Evolutionary conservation across 37 sponge, comb jelly and placozoan species (phyloP), one percentile per base, ranked within the genome.

Genomic region (Ianthella basta): DNA sequence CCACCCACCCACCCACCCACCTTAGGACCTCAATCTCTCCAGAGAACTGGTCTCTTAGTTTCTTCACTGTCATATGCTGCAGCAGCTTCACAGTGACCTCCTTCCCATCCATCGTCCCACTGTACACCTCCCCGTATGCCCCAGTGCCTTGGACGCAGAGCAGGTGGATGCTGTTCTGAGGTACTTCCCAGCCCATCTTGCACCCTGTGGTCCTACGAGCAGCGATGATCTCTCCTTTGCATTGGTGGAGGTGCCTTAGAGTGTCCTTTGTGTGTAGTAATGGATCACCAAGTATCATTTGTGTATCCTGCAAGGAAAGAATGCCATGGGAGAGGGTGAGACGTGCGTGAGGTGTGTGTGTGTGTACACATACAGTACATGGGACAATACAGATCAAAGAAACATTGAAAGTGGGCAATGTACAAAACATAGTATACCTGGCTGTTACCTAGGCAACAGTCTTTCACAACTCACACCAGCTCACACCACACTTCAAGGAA

Each of bases 21-120:
- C 87, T 68, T 84, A 91, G 70, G 8, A 91, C 83, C 6, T 83
- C 84, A 1, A 86, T 86, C 79, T 91, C 91, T 59, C 85, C 63
- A 0, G 56, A 61, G 80, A 91, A 91, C 36, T 87, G 78, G 12
- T 91, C 73, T 33, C 82, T 82, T 21, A 74, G 77, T 27, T 74
- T 59, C 27, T 83, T 56, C 23, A 65, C 74, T 18, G 73, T 38
- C 30, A 80, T 83, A 14, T 87, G 87, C 24, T 82, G 84, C 15
- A 91, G 79, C 35, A 86, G 73, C 84, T 91, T 91, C 10, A 91
- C 83, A 35, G 91, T 86, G 30, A 91, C 91, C 27, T 35, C 24
- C 33, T 65, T 82, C 29, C 60, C 79, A 20, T 91, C 91, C 80
- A 88, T 82, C 35, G 60, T 50, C 23, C 87, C 91, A 18, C 78